These are phyloP conservation scores for Alligator sinensis DNA, from an alignment of 2,113 vertebrate genomes.

Conservation along the genomic window DNA sequence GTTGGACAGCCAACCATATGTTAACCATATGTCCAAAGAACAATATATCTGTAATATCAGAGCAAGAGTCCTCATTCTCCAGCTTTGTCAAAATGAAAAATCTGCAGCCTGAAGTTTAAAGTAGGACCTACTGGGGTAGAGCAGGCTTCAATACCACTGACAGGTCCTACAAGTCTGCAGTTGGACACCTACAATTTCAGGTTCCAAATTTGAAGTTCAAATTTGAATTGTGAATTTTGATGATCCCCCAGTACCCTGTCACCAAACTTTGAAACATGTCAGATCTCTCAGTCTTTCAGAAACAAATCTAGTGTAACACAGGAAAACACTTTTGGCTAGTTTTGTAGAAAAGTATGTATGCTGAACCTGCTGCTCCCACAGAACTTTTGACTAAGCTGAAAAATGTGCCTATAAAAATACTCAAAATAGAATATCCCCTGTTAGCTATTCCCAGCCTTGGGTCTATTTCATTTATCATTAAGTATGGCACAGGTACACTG, in stretches of 20 bases:
- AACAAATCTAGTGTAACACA: too few relatives aligned
- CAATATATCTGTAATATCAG: too few relatives aligned
- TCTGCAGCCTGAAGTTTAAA: not conserved
- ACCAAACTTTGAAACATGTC: not conserved
- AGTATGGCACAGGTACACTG: not conserved
- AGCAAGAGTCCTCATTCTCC: too few relatives aligned
- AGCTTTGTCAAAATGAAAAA: not conserved
- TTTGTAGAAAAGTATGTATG: not conserved
- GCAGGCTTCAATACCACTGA: not conserved
- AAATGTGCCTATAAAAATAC: not conserved
- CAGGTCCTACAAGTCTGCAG: not conserved
- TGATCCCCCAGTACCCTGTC: not conserved
- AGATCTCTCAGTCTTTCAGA: too few relatives aligned
- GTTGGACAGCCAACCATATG: too few relatives aligned
- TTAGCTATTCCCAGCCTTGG: not conserved
- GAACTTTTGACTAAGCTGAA: not conserved
- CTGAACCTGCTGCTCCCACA: not conserved
- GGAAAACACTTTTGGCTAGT: not conserved
- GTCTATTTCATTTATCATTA: not conserved
- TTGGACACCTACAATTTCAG: not conserved
- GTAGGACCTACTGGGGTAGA: not conserved
- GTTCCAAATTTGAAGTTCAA: not conserved
- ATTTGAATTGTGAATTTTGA: not conserved
- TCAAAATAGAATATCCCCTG: not conserved
- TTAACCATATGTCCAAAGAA: too few relatives aligned